Base-by-base conservation (phyloP, 2,888 invertebrate genomes). In the Netelia fuscicornis region DNA sequence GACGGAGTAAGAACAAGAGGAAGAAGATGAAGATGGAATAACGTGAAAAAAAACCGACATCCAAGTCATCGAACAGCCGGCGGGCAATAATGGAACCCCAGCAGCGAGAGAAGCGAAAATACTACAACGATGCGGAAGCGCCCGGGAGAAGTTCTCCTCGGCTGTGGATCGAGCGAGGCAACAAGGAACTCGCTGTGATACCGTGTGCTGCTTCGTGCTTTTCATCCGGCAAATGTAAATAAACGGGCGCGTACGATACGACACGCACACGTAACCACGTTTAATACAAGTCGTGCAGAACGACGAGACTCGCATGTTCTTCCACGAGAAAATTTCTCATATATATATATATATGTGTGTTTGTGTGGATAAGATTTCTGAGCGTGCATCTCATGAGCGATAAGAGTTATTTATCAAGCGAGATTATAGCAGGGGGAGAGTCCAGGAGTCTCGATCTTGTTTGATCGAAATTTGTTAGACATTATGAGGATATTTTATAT, bases 31-130 rank as follows among this genome's bases (percentile, higher is more conserved):
- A 68, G 62, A 58, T 5, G 9, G 70, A 30, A 52, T 30, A 25
- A 54, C 20, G 60, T 48, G 64, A 3, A 64, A 68, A 68, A 79
- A 70, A 75, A 67, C 70, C 17, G 71, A 20, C 58, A 20, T 76
- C 60, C 71, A 72, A 81, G 80, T 77, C 80, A 83, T 86, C 82
- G 82, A 84, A 84, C 76, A 79, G 84, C 79, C 74, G 82, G 79
- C 79, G 17, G 54, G 79, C 84, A 80, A 84, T 84, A 77, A 76
- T 81, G 80, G 84, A 76, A 76, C 60, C 64, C 67, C 80, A 72
- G 75, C 68, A 75, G 68, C 62, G 75, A 75, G 48, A 64, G 54
- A 37, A 37, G 42, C 75, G 64, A 20, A 48, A 52, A 42, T 52
- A 75, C 17, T 54, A 76, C 54, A 62, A 52, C 60, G 76, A 76